A percentile compares a stretch with the other conserved stretches of the same genome.
phyloP scores from a whole-genome alignment of 2,888 invertebrate species.

The Perdita meconis region DNA sequence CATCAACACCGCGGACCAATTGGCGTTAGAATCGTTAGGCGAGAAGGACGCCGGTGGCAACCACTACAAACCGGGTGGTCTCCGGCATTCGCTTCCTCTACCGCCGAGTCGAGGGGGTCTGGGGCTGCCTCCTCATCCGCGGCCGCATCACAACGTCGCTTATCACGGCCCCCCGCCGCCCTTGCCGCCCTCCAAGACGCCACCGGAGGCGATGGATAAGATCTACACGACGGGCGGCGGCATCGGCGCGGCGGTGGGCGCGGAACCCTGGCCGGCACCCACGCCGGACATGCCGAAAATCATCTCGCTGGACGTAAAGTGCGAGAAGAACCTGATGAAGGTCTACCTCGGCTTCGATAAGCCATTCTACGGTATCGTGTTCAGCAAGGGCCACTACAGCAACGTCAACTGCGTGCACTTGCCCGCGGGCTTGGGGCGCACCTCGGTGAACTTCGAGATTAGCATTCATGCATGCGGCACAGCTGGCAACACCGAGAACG shows the following conservation, averaged over 20 bases:
- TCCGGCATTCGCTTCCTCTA: constrained; percentile 84
- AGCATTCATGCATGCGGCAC: constrained; percentile 96
- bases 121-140: constrained; percentile 78
- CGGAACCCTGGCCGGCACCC: constrained; percentile 93
- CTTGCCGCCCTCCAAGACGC: constrained; percentile 85
- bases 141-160: constrained; percentile 86
- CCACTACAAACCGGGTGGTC: constrained; percentile 82
- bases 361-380: constrained; percentile 97
- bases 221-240: constrained; percentile 84
- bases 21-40: constrained; percentile 90
- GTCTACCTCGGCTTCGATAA: constrained; percentile 97
- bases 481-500: constrained; percentile 95
- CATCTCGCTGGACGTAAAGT: constrained; percentile 95
- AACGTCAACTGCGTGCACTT: constrained; percentile 96
- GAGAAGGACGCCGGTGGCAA: constrained; percentile 84
- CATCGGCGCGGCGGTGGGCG: constrained; percentile 82
- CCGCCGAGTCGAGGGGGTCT: constrained; percentile 84
- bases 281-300: constrained; percentile 97
- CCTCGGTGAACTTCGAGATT: constrained; percentile 95
- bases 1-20: constrained; percentile 87
- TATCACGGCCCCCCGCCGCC: constrained; percentile 91
- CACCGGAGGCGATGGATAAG: constrained; percentile 87
- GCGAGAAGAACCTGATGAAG: constrained; percentile 97
- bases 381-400: constrained; percentile 97
- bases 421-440: constrained; percentile 94